A percentile compares a stretch with the other conserved stretches of the same genome.
These are phyloP conservation scores for Drosophila stalkeri DNA, from an alignment of 2,888 invertebrate genomes.

Conservation along the genomic window DNA sequence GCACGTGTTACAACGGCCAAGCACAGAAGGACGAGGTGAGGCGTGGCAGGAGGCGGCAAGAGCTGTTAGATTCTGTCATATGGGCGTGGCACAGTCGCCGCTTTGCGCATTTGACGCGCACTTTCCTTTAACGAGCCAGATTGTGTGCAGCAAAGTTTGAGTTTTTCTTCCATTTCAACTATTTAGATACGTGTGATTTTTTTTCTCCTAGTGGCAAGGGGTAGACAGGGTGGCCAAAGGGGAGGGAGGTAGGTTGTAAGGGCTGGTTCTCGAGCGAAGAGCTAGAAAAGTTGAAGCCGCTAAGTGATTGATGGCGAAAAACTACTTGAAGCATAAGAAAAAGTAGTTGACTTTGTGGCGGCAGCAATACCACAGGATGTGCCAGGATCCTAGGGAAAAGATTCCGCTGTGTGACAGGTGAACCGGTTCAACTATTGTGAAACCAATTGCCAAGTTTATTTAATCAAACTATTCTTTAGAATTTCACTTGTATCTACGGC, in stretches of 20 bases:
- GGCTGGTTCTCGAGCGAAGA: background rate
- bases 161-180: conserved; percentile 38
- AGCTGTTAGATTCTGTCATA: conserved; percentile 35
- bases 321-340: conserved; percentile 16
- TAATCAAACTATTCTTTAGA: conserved; percentile 1
- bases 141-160: conserved; percentile 51
- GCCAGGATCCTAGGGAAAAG: conserved; percentile 22
- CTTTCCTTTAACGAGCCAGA: conserved; percentile 65
- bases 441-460: conserved; percentile 9
- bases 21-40: background rate
- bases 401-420: conserved; percentile 17
- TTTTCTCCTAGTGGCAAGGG: background rate
- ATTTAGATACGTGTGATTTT: conserved; percentile 28
- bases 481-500: background rate
- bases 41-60: background rate
- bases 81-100: conserved; percentile 54
- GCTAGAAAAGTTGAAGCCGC: conserved; percentile 46
- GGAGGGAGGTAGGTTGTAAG: background rate
- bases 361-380: conserved; percentile 13
- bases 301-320: conserved; percentile 54
- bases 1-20: conserved; percentile 41
- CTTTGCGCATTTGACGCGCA: conserved; percentile 56
- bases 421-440: conserved; percentile 20
- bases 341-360: conserved; percentile 38
- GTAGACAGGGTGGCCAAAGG: background rate